phyloP scores from a whole-genome alignment of 2,797 vertebrate genomes.

The Syngnathus rostellatus region DNA sequence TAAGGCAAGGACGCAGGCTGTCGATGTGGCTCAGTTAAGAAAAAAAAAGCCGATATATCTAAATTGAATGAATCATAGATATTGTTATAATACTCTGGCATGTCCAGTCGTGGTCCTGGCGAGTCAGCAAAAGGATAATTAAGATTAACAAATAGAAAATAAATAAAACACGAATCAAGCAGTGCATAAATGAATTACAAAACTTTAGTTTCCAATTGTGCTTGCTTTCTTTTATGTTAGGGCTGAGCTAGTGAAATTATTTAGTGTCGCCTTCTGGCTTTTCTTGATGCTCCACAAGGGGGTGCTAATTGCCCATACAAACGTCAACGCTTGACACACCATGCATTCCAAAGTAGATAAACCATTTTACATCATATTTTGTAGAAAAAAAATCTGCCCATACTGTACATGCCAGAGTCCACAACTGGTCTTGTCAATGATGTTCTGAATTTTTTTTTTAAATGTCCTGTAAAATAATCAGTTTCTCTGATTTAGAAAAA shows the following conservation, averaged over 20 bases:
- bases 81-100: not conserved
- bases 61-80: not conserved
- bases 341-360: not conserved
- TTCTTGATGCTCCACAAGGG: not conserved
- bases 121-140: not conserved
- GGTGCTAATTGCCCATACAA: not conserved
- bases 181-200: not conserved
- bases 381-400: no score
- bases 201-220: not conserved
- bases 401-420: no score
- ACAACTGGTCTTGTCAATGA: no score
- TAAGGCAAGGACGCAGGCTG: constrained; percentile 42
- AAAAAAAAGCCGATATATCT: not conserved
- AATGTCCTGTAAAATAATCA: no score
- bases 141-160: no score
- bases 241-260: not conserved
- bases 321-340: not conserved
- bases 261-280: not conserved
- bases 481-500: not conserved
- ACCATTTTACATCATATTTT: not conserved
- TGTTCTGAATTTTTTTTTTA: no score
- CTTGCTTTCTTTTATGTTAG: not conserved
- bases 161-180: no score
- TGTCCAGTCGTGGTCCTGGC: not conserved
- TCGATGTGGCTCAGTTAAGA: not conserved